phyloP scores from a whole-genome alignment of 1,140 invertebrate species.

The Drosophila suzukii region DNA sequence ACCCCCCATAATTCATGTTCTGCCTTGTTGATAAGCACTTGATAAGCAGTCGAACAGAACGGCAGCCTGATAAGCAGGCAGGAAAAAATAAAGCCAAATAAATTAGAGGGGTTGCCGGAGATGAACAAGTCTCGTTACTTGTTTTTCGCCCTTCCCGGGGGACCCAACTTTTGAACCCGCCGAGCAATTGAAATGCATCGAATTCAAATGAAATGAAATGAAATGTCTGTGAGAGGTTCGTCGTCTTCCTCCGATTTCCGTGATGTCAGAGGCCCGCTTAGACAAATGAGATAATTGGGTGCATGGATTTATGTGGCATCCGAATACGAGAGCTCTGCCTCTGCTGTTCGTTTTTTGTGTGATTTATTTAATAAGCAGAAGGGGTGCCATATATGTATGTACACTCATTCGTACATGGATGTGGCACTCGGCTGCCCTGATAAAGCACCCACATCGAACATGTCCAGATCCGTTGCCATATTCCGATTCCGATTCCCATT shows the following conservation, averaged over 20 bases:
- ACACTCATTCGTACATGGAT: no score
- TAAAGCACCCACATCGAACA: constrained; percentile 24
- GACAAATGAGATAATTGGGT: constrained; percentile 83
- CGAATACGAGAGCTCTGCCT: background rate
- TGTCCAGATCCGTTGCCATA: background rate
- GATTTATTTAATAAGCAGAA: constrained; percentile 74
- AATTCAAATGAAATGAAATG: constrained; percentile 57
- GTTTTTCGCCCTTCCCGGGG: constrained; percentile 8
- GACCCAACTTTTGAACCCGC: constrained; percentile 33
- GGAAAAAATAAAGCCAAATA: constrained; percentile 10
- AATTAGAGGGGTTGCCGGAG: background rate
- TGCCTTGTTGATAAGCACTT: constrained; percentile 54
- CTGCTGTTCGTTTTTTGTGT: constrained; percentile 25
- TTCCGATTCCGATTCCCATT: constrained; percentile 13
- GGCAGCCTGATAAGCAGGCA: constrained; percentile 35
- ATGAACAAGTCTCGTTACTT: constrained; percentile 42
- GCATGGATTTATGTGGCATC: constrained; percentile 68
- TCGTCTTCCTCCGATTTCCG: constrained; percentile 68
- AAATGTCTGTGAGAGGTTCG: constrained; percentile 63
- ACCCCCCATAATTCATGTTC: constrained; percentile 32
- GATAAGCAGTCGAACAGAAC: constrained; percentile 50
- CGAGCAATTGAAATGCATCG: constrained; percentile 59
- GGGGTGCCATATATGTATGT: constrained; percentile 5
- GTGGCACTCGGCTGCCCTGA: constrained; percentile 32
- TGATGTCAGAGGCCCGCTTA: constrained; percentile 60